Base-by-base conservation (phyloP, 1,140 invertebrate species). In the Phthorimaea operculella region DNA sequence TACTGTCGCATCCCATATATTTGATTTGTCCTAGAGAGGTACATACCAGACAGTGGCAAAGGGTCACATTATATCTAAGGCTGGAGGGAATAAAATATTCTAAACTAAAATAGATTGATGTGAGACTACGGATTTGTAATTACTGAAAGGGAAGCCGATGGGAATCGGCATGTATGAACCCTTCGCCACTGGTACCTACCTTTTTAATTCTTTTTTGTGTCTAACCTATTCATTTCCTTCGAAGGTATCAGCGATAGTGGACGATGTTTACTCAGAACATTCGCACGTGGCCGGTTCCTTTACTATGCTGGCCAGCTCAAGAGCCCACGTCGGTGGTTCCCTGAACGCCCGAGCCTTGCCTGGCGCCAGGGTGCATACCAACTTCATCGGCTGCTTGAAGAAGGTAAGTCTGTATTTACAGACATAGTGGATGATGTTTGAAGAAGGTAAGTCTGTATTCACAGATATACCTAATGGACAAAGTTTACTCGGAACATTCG, bases 381-480 rank as follows among this genome's bases (percentile, higher is more conserved):
- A 97, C 84, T 99, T 98, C 76, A 92, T 97, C 60, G 97, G 97
- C 4, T 99, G 97, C 77, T 87, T 99, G 70, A 91, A 95, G 80
- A 97, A 98, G 90, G 97, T 98, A 47, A 39, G 21, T 28, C 21
- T 28, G 6, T 6, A 28, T 28, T 28, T 4, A 4, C 21, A 28
- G 21, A 2, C 21, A 28, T 28, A 28, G 6, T 6, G 6, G 21
- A 2, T 28, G 2, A 28, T 4, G 21, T 28, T 28, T 28, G 21
- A 28, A 95, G 80, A 97, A 98, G 90, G 97, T 98, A 47, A 39
- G 21, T 28, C 21, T 28, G 6, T 6, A 28, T 28, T 28, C 2
- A 4, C 21, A 28, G 21, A 2, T 6, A 28, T 28, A 28, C 2
- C 21, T 95, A 14, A 94, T 98, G 15, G 96, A 98, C 74, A 95